phyloP scores from a whole-genome alignment of 2,888 invertebrate species.

The Ischnus inquisitorius region DNA sequence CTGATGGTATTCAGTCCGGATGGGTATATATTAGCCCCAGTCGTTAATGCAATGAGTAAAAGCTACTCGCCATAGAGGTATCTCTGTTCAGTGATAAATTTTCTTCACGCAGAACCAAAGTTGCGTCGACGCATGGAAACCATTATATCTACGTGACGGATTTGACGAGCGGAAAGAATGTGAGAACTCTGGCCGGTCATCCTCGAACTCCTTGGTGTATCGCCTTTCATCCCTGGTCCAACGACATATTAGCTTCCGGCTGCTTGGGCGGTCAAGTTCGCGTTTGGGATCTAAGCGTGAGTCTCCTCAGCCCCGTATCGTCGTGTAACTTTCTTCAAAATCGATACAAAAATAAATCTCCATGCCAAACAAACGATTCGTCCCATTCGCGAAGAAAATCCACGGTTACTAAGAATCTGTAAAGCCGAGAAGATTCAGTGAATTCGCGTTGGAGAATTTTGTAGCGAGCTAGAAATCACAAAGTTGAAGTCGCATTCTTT shows the following conservation, averaged over 20 bases:
- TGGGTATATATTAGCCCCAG: conserved; percentile 87
- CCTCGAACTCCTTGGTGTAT: conserved; percentile 96
- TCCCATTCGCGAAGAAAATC: too few relatives aligned
- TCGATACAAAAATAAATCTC: too few relatives aligned
- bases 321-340: too few relatives aligned
- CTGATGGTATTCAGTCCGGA: conserved; percentile 96
- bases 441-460: too few relatives aligned
- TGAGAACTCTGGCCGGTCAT: conserved; percentile 92
- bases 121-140: conserved; percentile 96
- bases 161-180: conserved; percentile 91
- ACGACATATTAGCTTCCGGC: conserved; percentile 94
- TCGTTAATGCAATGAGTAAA: not conserved
- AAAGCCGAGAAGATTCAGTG: too few relatives aligned
- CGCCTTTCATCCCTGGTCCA: conserved; percentile 94
- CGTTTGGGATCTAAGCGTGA: conserved; percentile 93
- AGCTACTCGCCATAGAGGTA: too few relatives aligned
- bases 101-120: conserved; percentile 88
- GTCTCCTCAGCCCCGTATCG: not conserved
- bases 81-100: not conserved
- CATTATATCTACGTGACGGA: conserved; percentile 95
- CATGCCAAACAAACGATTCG: too few relatives aligned
- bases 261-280: conserved; percentile 96
- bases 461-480: too few relatives aligned
- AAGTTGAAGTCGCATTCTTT: too few relatives aligned
- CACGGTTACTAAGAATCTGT: too few relatives aligned